Evolutionary conservation across 2,888 invertebrate genomes (phyloP).

Genomic region (Lochmaea capreae): DNA sequence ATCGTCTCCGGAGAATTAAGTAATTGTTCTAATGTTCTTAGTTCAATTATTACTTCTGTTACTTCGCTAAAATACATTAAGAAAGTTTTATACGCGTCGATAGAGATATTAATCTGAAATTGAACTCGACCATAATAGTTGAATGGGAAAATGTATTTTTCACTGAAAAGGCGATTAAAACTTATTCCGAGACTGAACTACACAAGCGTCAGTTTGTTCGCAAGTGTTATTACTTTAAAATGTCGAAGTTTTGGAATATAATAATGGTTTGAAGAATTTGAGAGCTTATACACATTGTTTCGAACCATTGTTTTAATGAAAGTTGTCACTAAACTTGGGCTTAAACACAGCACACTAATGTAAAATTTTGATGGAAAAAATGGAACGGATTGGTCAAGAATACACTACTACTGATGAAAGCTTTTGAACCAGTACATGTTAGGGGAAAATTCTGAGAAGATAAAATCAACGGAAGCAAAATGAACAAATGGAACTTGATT

Average conservation of each 20-base stretch:
- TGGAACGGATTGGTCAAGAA: too few relatives aligned
- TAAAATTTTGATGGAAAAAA: too few relatives aligned
- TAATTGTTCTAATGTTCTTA: not conserved
- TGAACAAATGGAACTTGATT: too few relatives aligned
- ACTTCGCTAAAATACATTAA: not conserved
- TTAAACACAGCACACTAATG: too few relatives aligned
- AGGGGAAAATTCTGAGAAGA: too few relatives aligned
- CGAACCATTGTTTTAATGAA: not conserved
- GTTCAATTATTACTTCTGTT: not conserved
- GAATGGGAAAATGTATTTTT: slow-evolving; percentile 3
- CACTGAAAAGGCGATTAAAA: slow-evolving; percentile 7
- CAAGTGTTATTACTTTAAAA: slow-evolving; percentile 5
- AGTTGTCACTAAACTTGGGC: not conserved
- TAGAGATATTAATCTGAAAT: slow-evolving; percentile 13
- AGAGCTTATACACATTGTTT: slow-evolving; percentile 5
- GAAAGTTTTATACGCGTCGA: slow-evolving; percentile 5
- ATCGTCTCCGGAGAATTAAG: too few relatives aligned
- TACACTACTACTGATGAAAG: too few relatives aligned
- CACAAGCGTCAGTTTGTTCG: slow-evolving; percentile 7
- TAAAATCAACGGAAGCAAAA: too few relatives aligned
- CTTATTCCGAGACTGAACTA: slow-evolving; percentile 8
- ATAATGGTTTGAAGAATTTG: not conserved
- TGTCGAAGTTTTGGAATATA: not conserved
- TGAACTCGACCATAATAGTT: not conserved
- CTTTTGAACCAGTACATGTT: too few relatives aligned